Evolutionary conservation across 2,113 vertebrate species (phyloP), one percentile per base, ranked within the genome.

Genomic region (Oncorhynchus gorbuscha): DNA sequence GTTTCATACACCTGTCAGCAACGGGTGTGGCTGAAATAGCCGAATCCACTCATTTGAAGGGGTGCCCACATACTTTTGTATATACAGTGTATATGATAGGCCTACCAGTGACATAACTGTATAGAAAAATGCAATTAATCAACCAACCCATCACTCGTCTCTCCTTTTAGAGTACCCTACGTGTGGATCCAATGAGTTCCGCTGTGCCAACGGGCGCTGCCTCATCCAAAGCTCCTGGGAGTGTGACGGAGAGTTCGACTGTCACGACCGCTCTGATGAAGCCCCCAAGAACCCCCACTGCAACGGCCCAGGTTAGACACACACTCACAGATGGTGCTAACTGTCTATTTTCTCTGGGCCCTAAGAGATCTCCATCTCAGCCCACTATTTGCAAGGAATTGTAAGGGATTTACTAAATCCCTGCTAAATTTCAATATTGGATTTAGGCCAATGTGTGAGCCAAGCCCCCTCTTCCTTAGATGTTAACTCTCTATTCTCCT

Each of bases 231-330:
- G 91, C 49, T 93, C 95, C 32, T 98, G 97, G 97, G 95, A 96
- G 30, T 99, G 97, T 0, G 97, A 99, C 0, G 97, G 97, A 0
- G 97, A 98, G 58, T 97, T 96, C 0, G 97, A 99, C 89, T 99
- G 97, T 78, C 97, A 98, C 0, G 97, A 99, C 87, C 94, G 92
- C 39, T 99, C 97, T 0, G 97, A 99, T 0, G 97, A 99, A 88
- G 96, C 97, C 0, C 97, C 97, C 58, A 95, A 94, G 85, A 99
- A 99, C 83, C 94, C 94, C 0, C 95, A 84, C 78, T 99, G 97
- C 90, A 94, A 62, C 30, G 93, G 92, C 68, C 79, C 95, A 87
- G 97, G 97, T 98, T 72, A 79, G 88, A 71, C 3, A 3, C 55
- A 8, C 65, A 30, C 32, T 1, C 66, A 39, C 32, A 18, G 39